Evolutionary conservation across 2,113 vertebrate genomes (phyloP).

Genomic region (Caretta caretta): DNA sequence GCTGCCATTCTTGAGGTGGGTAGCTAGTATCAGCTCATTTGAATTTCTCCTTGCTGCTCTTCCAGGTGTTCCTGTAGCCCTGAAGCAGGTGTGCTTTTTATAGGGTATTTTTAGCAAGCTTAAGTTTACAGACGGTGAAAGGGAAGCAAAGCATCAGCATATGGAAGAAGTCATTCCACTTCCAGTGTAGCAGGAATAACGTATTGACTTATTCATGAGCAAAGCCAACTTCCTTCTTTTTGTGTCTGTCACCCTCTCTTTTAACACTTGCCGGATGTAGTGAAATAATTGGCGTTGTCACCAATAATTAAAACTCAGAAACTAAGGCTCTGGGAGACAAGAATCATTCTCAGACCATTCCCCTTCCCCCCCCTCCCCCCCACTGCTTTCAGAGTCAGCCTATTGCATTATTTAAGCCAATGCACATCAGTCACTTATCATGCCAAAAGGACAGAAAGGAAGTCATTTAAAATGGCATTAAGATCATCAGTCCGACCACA

Average conservation of each 20-base stretch:
- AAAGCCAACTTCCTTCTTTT: slow-evolving; percentile 46
- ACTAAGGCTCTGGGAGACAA: slow-evolving; percentile 5
- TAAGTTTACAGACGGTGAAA: slow-evolving; percentile 27
- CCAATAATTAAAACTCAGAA: slow-evolving; percentile 43
- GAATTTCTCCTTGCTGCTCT: background rate
- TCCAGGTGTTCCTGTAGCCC: slow-evolving; percentile 18
- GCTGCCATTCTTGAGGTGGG: background rate
- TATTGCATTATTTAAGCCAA: slow-evolving; percentile 5
- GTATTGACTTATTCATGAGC: slow-evolving; percentile 77
- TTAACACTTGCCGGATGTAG: slow-evolving; percentile 19
- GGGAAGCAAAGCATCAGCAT: slow-evolving; percentile 58
- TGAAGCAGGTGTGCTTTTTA: slow-evolving; percentile 19
- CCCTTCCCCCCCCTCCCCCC: too few species aligned
- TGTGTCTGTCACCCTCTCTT: slow-evolving; percentile 32
- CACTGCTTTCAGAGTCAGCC: background rate
- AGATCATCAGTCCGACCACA: background rate
- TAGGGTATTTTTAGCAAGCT: slow-evolving; percentile 65
- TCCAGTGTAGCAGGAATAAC: slow-evolving; percentile 76
- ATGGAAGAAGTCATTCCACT: slow-evolving; percentile 58
- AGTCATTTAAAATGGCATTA: background rate
- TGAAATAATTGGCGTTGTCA: slow-evolving; percentile 39
- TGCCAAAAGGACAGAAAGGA: background rate
- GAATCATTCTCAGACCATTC: background rate
- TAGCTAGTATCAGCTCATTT: background rate
- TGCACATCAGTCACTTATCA: rapidly evolving